Percentiles rank a stretch among this genome's conserved stretches.
Conservation (phyloP, 2,888 invertebrate species). For the Parnassius smintheus region DNA sequence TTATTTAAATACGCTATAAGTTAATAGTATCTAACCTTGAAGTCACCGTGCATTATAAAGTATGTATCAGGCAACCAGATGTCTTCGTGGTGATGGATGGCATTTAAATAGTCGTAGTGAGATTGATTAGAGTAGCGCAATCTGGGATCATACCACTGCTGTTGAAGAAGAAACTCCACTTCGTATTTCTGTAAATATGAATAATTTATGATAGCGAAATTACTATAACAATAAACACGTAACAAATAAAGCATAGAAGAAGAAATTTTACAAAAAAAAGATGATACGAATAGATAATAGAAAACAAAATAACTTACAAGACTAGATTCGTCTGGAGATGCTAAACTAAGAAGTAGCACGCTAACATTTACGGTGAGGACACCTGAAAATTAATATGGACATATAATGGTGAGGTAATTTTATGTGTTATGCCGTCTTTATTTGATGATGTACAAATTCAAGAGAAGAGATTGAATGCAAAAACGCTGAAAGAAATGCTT, state of each 20-base stretch:
- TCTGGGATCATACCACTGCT: constrained; percentile 96
- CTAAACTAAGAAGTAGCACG: constrained; percentile 95
- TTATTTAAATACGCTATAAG: constrained; percentile 9
- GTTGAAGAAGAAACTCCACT: constrained; percentile 95
- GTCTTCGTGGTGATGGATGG: constrained; percentile 94
- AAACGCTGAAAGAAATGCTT: constrained; percentile 19
- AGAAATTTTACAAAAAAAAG: neutral
- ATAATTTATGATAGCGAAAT: neutral
- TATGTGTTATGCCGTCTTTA: constrained; percentile 5
- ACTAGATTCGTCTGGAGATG: constrained; percentile 97
- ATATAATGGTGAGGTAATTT: constrained; percentile 12
- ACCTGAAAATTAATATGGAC: constrained; percentile 82
- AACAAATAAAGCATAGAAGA: constrained; percentile 10
- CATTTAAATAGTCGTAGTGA: constrained; percentile 93
- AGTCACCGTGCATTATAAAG: constrained; percentile 98
- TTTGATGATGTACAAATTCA: neutral
- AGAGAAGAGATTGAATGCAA: constrained; percentile 16
- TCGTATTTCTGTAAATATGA: constrained; percentile 91
- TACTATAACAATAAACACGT: neutral
- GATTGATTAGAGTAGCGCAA: constrained; percentile 94
- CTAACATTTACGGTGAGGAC: constrained; percentile 96
- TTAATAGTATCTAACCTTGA: constrained; percentile 80
- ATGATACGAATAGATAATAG: constrained; percentile 19
- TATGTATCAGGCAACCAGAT: constrained; percentile 97
- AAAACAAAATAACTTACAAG: constrained; percentile 85